Percentiles rank a stretch among this genome's conserved stretches.
Evolutionary conservation across 2,113 vertebrate species (phyloP).

Genomic region (Thymallus thymallus): DNA sequence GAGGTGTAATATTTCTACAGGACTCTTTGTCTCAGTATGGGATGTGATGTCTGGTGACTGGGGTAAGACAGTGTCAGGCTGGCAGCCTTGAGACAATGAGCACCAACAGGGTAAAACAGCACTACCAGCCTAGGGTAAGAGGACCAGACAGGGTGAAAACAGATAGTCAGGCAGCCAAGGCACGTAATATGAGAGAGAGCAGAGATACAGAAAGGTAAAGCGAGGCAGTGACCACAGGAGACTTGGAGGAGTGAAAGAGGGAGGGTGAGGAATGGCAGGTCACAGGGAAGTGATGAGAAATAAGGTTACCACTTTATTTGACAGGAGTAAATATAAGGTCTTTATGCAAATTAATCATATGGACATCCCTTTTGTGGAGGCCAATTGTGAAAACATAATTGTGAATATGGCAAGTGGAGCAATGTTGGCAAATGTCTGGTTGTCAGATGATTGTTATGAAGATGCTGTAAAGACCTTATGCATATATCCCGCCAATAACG

Average conservation of each 20-base stretch:
- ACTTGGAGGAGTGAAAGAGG: not conserved
- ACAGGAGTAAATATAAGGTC: not conserved
- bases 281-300: conserved; percentile 13
- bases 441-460: conserved; percentile 6
- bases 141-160: conserved; percentile 7
- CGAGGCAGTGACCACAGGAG: not conserved
- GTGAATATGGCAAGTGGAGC: not conserved
- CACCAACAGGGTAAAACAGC: conserved; percentile 17
- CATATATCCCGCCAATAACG: not conserved
- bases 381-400: not conserved
- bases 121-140: conserved; percentile 28
- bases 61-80: conserved; percentile 13
- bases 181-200: not conserved
- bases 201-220: conserved; percentile 17
- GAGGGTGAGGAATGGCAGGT: conserved; percentile 1
- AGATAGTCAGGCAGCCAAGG: conserved; percentile 14
- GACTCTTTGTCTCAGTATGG: not conserved
- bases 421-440: not conserved
- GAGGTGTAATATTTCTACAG: conserved; percentile 17
- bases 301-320: conserved; percentile 7
- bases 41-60: not conserved
- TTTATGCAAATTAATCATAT: no score
- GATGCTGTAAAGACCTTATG: not conserved
- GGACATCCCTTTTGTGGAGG: no score
- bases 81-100: not conserved